Evolutionary conservation across 2,888 invertebrate genomes (phyloP).

Genomic region (Metellina segmentata): DNA sequence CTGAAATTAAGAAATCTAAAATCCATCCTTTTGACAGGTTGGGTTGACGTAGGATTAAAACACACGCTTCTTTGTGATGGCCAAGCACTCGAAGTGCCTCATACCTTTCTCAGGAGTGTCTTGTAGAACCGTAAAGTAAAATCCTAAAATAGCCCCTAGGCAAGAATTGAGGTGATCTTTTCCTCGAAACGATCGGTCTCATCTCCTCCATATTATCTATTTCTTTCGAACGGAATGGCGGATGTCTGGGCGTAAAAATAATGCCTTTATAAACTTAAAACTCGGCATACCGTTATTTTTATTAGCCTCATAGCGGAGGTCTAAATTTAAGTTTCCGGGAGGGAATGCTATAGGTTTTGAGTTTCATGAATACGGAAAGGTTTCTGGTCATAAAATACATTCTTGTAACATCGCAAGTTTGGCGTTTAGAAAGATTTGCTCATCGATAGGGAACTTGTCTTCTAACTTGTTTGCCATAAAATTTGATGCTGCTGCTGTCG

Average conservation of each 20-base stretch:
- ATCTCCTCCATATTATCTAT: slow-evolving; percentile 11
- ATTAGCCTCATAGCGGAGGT: slow-evolving; percentile 26
- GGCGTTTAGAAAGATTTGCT: slow-evolving; percentile 30
- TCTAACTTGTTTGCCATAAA: slow-evolving; percentile 38
- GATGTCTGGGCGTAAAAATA: slow-evolving; percentile 8
- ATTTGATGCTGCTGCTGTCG: slow-evolving; percentile 6
- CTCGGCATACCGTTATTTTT: slow-evolving; percentile 46
- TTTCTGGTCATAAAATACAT: slow-evolving; percentile 39
- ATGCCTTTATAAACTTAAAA: slow-evolving; percentile 54
- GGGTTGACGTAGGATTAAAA: too few species aligned
- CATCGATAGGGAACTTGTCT: slow-evolving; percentile 17
- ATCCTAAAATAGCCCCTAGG: background rate
- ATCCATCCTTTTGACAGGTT: too few species aligned
- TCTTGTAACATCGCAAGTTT: slow-evolving; percentile 36
- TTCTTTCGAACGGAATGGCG: background rate
- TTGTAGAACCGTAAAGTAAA: background rate
- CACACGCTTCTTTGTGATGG: too few species aligned
- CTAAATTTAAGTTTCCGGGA: slow-evolving; percentile 52
- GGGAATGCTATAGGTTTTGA: slow-evolving; percentile 23
- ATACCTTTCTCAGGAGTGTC: too few species aligned
- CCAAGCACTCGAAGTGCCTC: too few species aligned
- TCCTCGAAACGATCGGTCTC: background rate
- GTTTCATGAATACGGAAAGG: slow-evolving; percentile 18
- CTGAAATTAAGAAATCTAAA: too few species aligned
- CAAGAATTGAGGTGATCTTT: background rate